Conservation (phyloP, 2,797 vertebrate genomes). For the Parotocinclus haroldoi region DNA sequence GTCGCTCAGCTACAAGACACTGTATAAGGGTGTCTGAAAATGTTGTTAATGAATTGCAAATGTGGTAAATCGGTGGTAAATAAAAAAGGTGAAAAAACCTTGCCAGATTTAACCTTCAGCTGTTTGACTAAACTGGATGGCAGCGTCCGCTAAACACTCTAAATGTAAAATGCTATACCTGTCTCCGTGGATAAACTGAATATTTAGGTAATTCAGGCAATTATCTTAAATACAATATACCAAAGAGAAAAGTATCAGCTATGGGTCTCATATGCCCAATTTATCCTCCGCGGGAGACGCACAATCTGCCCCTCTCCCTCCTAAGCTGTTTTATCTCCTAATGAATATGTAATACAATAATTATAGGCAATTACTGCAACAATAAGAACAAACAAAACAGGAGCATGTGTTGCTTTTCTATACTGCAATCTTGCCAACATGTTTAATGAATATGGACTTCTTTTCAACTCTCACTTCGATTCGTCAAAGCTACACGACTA, state of each 20-base stretch:
- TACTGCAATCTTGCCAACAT: constrained; percentile 55
- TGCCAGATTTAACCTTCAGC: too few species aligned
- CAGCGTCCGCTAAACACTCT: too few species aligned
- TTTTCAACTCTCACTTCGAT: constrained; percentile 26
- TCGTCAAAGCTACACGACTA: constrained; percentile 27
- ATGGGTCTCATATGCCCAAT: constrained; percentile 60
- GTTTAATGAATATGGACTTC: constrained; percentile 40
- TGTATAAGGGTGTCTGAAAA: too few species aligned
- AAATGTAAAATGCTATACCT: background rate
- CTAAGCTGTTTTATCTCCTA: constrained; percentile 76
- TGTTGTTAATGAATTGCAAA: too few species aligned
- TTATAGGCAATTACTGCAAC: constrained; percentile 77
- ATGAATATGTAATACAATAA: constrained; percentile 77
- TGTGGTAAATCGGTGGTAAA: too few species aligned
- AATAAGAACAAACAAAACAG: constrained; percentile 73
- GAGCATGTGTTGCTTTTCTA: constrained; percentile 54
- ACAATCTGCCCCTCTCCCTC: constrained; percentile 57
- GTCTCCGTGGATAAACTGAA: background rate
- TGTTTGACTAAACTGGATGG: too few species aligned
- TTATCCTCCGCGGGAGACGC: constrained; percentile 59
- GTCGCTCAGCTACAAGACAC: too few species aligned
- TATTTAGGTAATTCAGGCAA: constrained; percentile 3
- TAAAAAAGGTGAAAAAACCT: too few species aligned
- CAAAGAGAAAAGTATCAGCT: constrained; percentile 33
- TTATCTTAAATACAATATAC: background rate